phyloP scores from a whole-genome alignment of 2,888 invertebrate genomes.

The Trachelus tabidus region DNA sequence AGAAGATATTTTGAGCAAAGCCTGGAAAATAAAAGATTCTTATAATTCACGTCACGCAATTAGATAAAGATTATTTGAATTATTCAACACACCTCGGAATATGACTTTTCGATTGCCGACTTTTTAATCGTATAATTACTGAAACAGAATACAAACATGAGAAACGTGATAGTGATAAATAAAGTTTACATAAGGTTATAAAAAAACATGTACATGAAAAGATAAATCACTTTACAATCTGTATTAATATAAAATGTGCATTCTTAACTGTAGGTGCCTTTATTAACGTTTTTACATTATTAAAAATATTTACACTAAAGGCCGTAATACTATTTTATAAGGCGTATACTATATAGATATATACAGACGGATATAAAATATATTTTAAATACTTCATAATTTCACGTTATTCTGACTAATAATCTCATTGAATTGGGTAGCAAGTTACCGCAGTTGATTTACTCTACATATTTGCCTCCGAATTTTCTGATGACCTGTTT shows the following conservation, averaged over 20 bases:
- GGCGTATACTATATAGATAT: neutral
- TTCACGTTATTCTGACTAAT: neutral
- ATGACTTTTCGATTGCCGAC: constrained; percentile 92
- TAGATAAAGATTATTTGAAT: neutral
- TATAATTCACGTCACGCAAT: neutral
- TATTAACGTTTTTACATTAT: neutral
- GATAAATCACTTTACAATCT: neutral
- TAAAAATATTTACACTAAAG: neutral
- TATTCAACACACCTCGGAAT: constrained; percentile 81
- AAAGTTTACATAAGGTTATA: neutral
- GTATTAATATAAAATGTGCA: neutral
- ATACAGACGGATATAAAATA: neutral
- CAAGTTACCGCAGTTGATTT: neutral
- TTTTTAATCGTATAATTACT: constrained; percentile 89
- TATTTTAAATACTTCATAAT: neutral
- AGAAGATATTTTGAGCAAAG: constrained; percentile 89
- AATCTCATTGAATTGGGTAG: neutral
- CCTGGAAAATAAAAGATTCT: constrained; percentile 69
- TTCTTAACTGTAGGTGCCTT: neutral
- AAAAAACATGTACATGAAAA: constrained; percentile 4
- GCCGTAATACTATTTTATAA: neutral
- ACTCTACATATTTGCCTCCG: neutral
- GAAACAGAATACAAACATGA: constrained; percentile 45
- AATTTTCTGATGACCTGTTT: neutral
- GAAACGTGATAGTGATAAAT: neutral